Evolutionary conservation across 1,140 invertebrate species (phyloP).

Genomic region (Euwallacea fornicatus): DNA sequence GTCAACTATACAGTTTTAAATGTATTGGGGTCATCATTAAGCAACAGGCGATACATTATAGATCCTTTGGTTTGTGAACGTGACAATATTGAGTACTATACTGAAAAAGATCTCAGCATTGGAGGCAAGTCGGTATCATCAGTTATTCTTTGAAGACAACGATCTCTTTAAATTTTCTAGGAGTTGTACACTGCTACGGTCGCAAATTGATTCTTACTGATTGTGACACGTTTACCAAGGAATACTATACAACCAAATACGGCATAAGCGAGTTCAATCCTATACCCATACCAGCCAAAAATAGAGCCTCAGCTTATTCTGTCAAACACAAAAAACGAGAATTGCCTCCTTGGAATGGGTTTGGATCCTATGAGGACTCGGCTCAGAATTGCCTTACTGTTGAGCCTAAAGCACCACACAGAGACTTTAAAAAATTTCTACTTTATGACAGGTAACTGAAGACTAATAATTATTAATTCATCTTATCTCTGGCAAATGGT

Average conservation of each 20-base stretch:
- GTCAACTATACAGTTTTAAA: constrained; percentile 66
- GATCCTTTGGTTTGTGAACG: constrained; percentile 62
- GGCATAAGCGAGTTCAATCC: constrained; percentile 63
- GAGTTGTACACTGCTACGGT: constrained; percentile 76
- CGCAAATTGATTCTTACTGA: constrained; percentile 78
- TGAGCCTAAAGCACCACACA: constrained; percentile 73
- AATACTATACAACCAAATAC: constrained; percentile 71
- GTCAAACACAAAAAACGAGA: constrained; percentile 55
- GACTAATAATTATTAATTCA: neutral
- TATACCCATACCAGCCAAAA: constrained; percentile 56
- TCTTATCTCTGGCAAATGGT: too few relatives aligned
- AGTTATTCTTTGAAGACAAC: neutral
- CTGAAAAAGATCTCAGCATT: constrained; percentile 75
- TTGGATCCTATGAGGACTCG: constrained; percentile 84
- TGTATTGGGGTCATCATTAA: constrained; percentile 60
- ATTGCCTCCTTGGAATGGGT: constrained; percentile 86
- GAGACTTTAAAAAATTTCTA: constrained; percentile 80
- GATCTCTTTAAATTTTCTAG: constrained; percentile 38
- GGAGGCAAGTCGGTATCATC: constrained; percentile 61
- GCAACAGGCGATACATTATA: constrained; percentile 61
- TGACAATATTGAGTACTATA: constrained; percentile 63
- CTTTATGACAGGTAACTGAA: constrained; percentile 68
- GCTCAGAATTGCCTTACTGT: constrained; percentile 79
- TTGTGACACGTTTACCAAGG: constrained; percentile 84
- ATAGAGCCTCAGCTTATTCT: constrained; percentile 51